Base-by-base conservation (phyloP, 2,113 vertebrate genomes). In the Misgurnus anguillicaudatus region DNA sequence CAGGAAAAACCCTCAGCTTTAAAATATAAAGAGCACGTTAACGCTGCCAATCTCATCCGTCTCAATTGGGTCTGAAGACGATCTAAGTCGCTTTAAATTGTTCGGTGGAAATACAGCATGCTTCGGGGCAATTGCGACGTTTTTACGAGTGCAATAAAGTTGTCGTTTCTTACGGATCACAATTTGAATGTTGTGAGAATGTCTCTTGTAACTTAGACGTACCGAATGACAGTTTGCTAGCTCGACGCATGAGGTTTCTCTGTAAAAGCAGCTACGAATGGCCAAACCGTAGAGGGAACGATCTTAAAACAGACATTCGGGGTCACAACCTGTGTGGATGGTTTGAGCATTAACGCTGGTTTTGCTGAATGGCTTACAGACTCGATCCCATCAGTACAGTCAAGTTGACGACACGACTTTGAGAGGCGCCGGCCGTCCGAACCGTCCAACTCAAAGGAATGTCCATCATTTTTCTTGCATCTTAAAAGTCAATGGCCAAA, bases 91-190 rank as follows among this genome's bases (percentile, higher is more conserved):
- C 94, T 95, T 95, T 92, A 92, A 91, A 94, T 93, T 87, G 88
- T 84, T 89, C 93, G 92, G 90, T 94, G 92, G 96, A 95, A 94
- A 96, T 93, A 95, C 93, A 94, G 86, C 92, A 91, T 93, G 90
- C 92, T 93, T 89, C 85, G 90, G 90, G 91, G 94, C 95, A 95
- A 93, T 94, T 93, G 87, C 92, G 90, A 94, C 92, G 88, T 86
- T 94, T 97, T 98, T 97, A 98, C 91, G 90, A 93, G 89, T 55
- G 89, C 91, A 91, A 95, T 98, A 97, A 97, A 93, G 89, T 92
- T 91, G 89, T 91, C 89, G 84, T 87, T 90, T 89, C 84, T 86
- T 86, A 90, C 85, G 87, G 89, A 90, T 92, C 89, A 87, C 86
- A 88, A 87, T 85, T 79, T 82, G 84, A 68, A 86, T 89, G 87